These are phyloP conservation scores for Phlogophora meticulosa DNA, from an alignment of 2,888 invertebrate species.

Conservation along the genomic window DNA sequence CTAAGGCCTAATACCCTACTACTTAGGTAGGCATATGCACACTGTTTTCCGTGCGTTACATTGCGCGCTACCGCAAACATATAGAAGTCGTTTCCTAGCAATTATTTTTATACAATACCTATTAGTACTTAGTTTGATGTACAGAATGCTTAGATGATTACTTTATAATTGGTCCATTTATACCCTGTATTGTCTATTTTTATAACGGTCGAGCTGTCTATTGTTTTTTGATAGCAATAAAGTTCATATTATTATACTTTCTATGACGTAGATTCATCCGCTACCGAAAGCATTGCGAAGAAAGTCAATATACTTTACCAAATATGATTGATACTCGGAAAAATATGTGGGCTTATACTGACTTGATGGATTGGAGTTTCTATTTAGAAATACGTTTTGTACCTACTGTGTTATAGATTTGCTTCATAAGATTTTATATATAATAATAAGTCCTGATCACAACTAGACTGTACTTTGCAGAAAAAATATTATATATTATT, in stretches of 20 bases:
- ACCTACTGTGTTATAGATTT: not conserved
- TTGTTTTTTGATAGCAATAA: conserved; percentile 1
- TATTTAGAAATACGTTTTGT: conserved; percentile 1
- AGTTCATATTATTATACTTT: not conserved
- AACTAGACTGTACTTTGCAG: not conserved
- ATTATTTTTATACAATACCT: too few species aligned
- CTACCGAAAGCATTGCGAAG: conserved; percentile 6
- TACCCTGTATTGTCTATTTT: not conserved
- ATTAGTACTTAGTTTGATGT: too few species aligned
- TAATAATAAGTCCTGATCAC: not conserved
- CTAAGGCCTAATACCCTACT: too few species aligned
- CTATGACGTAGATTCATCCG: not conserved
- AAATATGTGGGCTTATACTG: conserved; percentile 29
- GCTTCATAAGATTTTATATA: not conserved
- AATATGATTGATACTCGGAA: conserved; percentile 48
- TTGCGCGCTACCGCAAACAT: too few species aligned
- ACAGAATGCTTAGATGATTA: too few species aligned
- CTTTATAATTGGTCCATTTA: too few species aligned
- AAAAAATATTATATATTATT: not conserved
- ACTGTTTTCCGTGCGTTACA: too few species aligned
- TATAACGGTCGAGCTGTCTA: not conserved
- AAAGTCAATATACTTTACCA: conserved; percentile 32
- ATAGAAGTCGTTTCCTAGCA: too few species aligned
- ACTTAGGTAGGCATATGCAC: too few species aligned
- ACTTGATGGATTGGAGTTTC: conserved; percentile 46